These are phyloP conservation scores for Pseudorectes ferrugineus DNA, from an alignment of 2,113 vertebrate species.

Conservation along the genomic window DNA sequence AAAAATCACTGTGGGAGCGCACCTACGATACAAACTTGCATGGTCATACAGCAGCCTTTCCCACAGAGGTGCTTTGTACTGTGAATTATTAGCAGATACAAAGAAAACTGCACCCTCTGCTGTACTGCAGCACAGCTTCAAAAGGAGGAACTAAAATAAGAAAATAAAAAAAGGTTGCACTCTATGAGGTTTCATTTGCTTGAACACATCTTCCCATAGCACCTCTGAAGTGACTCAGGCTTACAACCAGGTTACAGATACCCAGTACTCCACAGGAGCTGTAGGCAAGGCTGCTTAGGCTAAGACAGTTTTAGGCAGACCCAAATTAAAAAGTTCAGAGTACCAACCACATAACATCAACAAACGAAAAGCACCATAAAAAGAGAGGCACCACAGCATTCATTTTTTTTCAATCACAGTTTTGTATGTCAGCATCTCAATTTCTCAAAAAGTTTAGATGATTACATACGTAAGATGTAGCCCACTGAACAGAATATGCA, in stretches of 20 bases:
- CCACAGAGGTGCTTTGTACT: not conserved
- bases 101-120: not conserved
- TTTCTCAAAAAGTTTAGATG: not conserved
- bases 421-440: not conserved
- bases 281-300: not conserved
- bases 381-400: fast-evolving
- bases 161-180: not conserved
- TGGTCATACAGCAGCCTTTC: not conserved
- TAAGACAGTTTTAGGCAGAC: not conserved
- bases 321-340: not conserved
- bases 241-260: not conserved
- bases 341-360: not conserved
- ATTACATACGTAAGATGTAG: not conserved
- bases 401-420: not conserved
- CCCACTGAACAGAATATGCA: not conserved
- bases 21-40: not conserved
- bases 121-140: not conserved
- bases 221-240: not conserved
- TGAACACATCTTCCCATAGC: not conserved
- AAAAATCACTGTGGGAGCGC: not conserved
- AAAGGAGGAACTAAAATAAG: not conserved
- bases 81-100: not conserved
- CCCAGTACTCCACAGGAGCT: not conserved
- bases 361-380: not conserved
- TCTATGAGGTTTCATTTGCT: not conserved